A percentile compares a stretch with the other conserved stretches of the same genome.
Conservation (phyloP, 1,140 invertebrate genomes). For the Drosophila pachea region DNA sequence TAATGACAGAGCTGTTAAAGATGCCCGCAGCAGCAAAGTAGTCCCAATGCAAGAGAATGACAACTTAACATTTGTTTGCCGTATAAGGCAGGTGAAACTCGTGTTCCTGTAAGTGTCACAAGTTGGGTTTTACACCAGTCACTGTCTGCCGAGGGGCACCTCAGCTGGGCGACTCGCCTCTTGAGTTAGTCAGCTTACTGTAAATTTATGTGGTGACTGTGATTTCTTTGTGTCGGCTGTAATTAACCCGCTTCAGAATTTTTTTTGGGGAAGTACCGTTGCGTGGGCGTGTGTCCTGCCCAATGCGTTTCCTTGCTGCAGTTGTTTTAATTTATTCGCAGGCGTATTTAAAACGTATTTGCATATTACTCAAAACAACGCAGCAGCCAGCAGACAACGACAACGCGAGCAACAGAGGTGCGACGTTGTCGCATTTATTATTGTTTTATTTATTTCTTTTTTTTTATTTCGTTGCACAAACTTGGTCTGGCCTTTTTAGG, state of each 20-base stretch:
- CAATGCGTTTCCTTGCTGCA: conserved; percentile 62
- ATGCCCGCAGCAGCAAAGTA: conserved; percentile 40
- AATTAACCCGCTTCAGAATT: conserved; percentile 50
- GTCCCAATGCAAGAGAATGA: conserved; percentile 20
- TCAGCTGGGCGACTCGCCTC: background rate
- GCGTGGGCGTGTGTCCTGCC: conserved; percentile 55
- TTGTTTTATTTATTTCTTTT: conserved; percentile 51
- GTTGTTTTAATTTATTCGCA: conserved; percentile 63
- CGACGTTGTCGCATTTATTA: conserved; percentile 71
- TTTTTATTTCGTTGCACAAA: conserved; percentile 44
- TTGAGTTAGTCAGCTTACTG: conserved; percentile 57
- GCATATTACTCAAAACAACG: conserved; percentile 73
- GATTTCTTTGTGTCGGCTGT: conserved; percentile 65
- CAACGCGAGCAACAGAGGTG: conserved; percentile 42
- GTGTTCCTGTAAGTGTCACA: conserved; percentile 40
- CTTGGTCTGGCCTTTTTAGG: conserved; percentile 70
- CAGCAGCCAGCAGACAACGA: conserved; percentile 11
- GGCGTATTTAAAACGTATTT: conserved; percentile 69
- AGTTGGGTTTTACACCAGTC: conserved; percentile 37
- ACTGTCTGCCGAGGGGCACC: conserved; percentile 21
- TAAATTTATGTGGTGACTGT: conserved; percentile 59
- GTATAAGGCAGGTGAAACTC: conserved; percentile 66
- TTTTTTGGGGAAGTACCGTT: conserved; percentile 5
- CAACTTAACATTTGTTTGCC: conserved; percentile 55
- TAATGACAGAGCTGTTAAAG: conserved; percentile 42